phyloP scores from a whole-genome alignment of 2,888 invertebrate species.

The Anarsia innoxiella region DNA sequence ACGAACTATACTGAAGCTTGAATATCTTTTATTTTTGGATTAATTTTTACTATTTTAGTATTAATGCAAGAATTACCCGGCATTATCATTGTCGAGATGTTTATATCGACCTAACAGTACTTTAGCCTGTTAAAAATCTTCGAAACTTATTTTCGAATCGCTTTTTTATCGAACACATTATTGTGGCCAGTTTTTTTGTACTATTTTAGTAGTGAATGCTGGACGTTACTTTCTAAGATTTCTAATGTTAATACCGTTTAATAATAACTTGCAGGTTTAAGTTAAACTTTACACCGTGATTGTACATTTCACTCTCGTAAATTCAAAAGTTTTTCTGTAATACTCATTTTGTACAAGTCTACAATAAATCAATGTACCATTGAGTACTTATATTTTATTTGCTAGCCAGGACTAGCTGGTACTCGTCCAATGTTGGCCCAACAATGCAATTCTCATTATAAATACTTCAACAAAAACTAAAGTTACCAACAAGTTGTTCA shows the following conservation, averaged over 20 bases:
- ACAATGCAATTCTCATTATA: constrained; percentile 33
- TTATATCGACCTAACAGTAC: constrained; percentile 26
- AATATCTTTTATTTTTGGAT: constrained; percentile 57
- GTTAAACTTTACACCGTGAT: constrained; percentile 7
- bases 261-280: not conserved
- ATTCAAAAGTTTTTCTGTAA: constrained; percentile 13
- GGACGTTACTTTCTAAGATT: constrained; percentile 41
- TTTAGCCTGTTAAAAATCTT: constrained; percentile 37
- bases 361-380: constrained; percentile 8
- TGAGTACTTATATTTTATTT: constrained; percentile 4
- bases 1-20: constrained; percentile 41
- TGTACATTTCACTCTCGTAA: not conserved
- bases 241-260: constrained; percentile 17
- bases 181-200: constrained; percentile 70
- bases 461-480: constrained; percentile 50
- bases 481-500: constrained; percentile 72
- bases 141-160: constrained; percentile 45
- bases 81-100: constrained; percentile 43
- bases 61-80: constrained; percentile 48
- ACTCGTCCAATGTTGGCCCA: constrained; percentile 8
- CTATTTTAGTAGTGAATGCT: constrained; percentile 57
- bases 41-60: constrained; percentile 49
- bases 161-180: constrained; percentile 48
- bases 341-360: constrained; percentile 26
- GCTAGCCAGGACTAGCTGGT: constrained; percentile 10